Percentiles rank a stretch among this genome's conserved stretches.
Evolutionary conservation across 1,140 invertebrate species (phyloP).

Genomic region (Sitodiplosis mosellana): DNA sequence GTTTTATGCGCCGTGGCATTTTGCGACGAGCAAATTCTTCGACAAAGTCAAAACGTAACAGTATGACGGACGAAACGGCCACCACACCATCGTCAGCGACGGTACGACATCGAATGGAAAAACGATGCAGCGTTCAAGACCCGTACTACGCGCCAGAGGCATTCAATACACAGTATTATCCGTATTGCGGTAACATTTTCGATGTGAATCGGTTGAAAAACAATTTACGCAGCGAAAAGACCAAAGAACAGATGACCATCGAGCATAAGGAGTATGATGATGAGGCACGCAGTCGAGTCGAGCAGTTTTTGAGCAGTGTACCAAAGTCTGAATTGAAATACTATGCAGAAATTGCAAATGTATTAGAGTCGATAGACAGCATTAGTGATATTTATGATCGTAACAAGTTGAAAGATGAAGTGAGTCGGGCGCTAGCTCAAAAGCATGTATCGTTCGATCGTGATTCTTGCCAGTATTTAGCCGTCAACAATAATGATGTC

Average conservation of each 20-base stretch:
- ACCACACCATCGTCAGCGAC: slow-evolving; percentile 29
- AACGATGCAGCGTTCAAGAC: slow-evolving; percentile 51
- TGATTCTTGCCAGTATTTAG: slow-evolving; percentile 10
- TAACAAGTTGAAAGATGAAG: slow-evolving; percentile 41
- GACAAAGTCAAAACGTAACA: slow-evolving; percentile 45
- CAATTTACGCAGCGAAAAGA: slow-evolving; percentile 14
- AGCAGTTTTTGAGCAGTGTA: slow-evolving; percentile 19
- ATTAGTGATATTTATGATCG: slow-evolving; percentile 41
- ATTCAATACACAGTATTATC: slow-evolving; percentile 26
- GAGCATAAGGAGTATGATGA: slow-evolving; percentile 9
- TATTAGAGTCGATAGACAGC: slow-evolving; percentile 49
- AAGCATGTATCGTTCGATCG: slow-evolving; percentile 37
- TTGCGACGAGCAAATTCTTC: slow-evolving; percentile 33
- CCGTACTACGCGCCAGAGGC: slow-evolving; percentile 46
- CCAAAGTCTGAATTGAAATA: slow-evolving; percentile 24
- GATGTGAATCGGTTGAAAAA: slow-evolving; percentile 19
- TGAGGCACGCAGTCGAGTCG: slow-evolving; percentile 19
- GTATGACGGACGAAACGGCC: slow-evolving; percentile 58
- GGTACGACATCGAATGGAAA: slow-evolving; percentile 34
- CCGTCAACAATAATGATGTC: slow-evolving; percentile 17
- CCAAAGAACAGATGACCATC: neutral
- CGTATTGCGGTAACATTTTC: slow-evolving; percentile 29
- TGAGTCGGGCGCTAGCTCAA: slow-evolving; percentile 47
- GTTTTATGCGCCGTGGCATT: slow-evolving; percentile 24
- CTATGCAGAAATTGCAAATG: slow-evolving; percentile 36